Evolutionary conservation across 1,140 invertebrate species (phyloP).

Genomic region (Helicoverpa armigera): DNA sequence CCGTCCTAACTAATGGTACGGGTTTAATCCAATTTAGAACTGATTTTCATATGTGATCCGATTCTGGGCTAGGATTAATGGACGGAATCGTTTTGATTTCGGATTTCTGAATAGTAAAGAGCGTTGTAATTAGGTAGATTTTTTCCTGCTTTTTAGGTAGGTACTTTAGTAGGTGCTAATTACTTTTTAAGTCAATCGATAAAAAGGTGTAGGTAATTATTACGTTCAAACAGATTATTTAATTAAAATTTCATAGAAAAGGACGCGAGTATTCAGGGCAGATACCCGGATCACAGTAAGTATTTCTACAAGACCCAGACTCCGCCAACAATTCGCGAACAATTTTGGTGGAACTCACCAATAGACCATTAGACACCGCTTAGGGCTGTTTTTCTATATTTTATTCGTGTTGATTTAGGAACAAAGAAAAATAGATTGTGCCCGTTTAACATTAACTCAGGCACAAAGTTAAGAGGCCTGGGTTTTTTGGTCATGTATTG

Average conservation of each 20-base stretch:
- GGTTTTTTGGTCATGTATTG: not conserved
- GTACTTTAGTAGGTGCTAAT: too few relatives aligned
- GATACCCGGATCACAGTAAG: too few relatives aligned
- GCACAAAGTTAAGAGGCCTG: not conserved
- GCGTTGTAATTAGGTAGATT: not conserved
- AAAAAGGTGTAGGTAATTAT: too few relatives aligned
- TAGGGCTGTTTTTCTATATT: not conserved
- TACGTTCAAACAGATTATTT: too few relatives aligned
- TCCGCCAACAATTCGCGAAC: not conserved
- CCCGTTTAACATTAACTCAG: slow-evolving; percentile 8
- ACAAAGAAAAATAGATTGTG: slow-evolving; percentile 17
- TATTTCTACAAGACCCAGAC: too few relatives aligned
- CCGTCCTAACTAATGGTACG: slow-evolving; percentile 1
- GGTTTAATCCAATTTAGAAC: slow-evolving; percentile 27
- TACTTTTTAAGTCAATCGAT: too few relatives aligned
- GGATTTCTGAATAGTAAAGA: not conserved
- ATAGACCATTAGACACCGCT: not conserved
- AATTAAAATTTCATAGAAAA: too few relatives aligned
- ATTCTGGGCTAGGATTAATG: not conserved
- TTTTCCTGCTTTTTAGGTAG: too few relatives aligned
- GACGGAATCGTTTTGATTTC: not conserved
- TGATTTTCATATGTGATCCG: slow-evolving; percentile 21
- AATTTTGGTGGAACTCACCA: not conserved
- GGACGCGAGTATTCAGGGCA: too few relatives aligned
- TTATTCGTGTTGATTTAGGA: slow-evolving; percentile 27